Evolutionary conservation across 2,797 vertebrate genomes (phyloP), one percentile per base, ranked within the genome.

Genomic region (Anguilla anguilla): DNA sequence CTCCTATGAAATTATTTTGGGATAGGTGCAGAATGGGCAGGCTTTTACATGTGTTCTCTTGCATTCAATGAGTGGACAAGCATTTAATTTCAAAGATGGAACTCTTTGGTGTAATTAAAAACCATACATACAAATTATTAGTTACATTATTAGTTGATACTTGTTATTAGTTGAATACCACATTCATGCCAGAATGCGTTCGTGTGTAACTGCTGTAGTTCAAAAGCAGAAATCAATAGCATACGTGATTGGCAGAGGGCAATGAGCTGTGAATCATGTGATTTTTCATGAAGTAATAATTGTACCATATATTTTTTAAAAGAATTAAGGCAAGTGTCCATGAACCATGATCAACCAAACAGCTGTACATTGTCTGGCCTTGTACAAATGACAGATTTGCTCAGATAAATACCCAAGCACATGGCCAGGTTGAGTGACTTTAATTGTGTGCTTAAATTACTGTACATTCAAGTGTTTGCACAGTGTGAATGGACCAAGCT

Each of bases 1-100:
- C 93, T 94, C 92, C 92, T 94, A 94, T 95, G 93, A 94, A 94
- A 93, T 95, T 93, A 93, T 91, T 91, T 7, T 35, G 28, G 31
- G 28, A 35, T 72, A 72, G 19, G 39, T 79, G 35, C 13, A 39
- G 17, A 17, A 46, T 46, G 74, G 15, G 2, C 39, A 35, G 35
- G 35, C 19, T 81, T 81, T 81, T 19, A 19, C 43, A 7, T 25
- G 77, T 49, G 31, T 46, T 3, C 35, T 46, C 22, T 19, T 2
- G 25, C 43, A 22, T 49, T 25, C 77, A 81, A 25, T 81, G 6
- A 81, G 13, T 49, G 22, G 22, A 10, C 39, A 46, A 9, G 6
- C 39, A 25, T 25, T 81, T 81, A 46, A 81, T 81, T 49, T 19
- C 77, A 81, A 81, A 81, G 39, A 81, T 81, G 77, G 43, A 81